Percentiles rank a stretch among this genome's conserved stretches.
These are phyloP conservation scores for Rachycentron canadum DNA, from an alignment of 2,797 vertebrate species.

Conservation along the genomic window DNA sequence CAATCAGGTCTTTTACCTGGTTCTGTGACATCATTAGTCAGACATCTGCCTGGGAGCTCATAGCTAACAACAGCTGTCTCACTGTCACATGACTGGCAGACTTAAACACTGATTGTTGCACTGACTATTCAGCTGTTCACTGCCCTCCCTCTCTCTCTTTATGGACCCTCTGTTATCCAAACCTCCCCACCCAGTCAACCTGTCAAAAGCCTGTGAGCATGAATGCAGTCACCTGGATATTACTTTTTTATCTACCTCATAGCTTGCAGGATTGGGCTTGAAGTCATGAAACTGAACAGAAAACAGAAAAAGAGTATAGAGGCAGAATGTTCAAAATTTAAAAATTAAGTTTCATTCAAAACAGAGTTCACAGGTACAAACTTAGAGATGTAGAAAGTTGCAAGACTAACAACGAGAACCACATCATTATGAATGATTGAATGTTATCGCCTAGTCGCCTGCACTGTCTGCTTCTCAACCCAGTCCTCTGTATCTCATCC, in stretches of 20 bases:
- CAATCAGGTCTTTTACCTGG: constrained; percentile 10
- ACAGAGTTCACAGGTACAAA: constrained; percentile 15
- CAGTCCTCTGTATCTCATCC: constrained; percentile 64
- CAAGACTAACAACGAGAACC: constrained; percentile 11
- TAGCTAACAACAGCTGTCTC: constrained; percentile 5
- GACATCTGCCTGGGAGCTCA: not conserved
- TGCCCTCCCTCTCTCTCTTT: not conserved
- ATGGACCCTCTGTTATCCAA: constrained; percentile 5
- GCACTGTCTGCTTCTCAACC: constrained; percentile 48
- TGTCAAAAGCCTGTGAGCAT: constrained; percentile 6
- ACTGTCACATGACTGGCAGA: not conserved
- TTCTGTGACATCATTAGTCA: constrained; percentile 18
- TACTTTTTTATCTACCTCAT: not conserved
- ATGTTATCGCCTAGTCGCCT: constrained; percentile 35
- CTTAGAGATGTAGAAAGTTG: constrained; percentile 18
- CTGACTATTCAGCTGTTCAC: constrained; percentile 6
- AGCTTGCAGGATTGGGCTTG: not conserved
- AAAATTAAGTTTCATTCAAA: not conserved
- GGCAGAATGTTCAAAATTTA: constrained; percentile 11
- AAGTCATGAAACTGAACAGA: constrained; percentile 1
- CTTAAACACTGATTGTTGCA: not conserved
- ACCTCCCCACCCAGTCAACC: not conserved
- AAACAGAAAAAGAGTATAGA: not conserved
- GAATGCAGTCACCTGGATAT: not conserved
- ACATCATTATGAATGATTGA: constrained; percentile 46